phyloP scores from a whole-genome alignment of 2,888 invertebrate species.

The Gymnoscelis rufifasciata region DNA sequence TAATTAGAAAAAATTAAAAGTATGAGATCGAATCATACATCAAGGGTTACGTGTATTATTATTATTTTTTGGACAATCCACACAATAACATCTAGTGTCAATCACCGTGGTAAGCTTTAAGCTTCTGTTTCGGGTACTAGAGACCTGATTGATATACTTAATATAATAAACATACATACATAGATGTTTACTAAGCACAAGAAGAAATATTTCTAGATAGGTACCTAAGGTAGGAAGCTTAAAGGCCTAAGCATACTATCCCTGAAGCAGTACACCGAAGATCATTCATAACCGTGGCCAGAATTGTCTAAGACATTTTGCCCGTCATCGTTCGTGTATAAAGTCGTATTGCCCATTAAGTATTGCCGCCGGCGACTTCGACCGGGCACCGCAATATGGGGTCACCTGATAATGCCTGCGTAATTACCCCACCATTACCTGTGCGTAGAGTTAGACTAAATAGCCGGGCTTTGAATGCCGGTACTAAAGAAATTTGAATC shows the following conservation, averaged over 20 bases:
- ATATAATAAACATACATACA: too few species aligned
- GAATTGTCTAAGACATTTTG: slow-evolving; percentile 21
- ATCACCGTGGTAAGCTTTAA: too few species aligned
- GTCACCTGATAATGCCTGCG: slow-evolving; percentile 72
- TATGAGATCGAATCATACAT: too few species aligned
- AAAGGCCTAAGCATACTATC: too few species aligned
- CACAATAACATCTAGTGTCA: too few species aligned
- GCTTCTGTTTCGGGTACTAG: too few species aligned
- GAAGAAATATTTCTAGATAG: too few species aligned
- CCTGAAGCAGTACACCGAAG: slow-evolving; percentile 1
- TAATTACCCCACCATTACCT: slow-evolving; percentile 69
- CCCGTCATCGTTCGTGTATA: slow-evolving; percentile 39
- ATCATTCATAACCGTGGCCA: not conserved
- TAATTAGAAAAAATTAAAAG: too few species aligned
- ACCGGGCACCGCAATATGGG: slow-evolving; percentile 64
- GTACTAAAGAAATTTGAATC: not conserved
- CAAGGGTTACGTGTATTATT: too few species aligned
- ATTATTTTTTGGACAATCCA: too few species aligned
- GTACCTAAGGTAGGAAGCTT: not conserved
- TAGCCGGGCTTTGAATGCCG: slow-evolving; percentile 1
- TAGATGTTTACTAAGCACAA: too few species aligned
- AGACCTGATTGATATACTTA: too few species aligned
- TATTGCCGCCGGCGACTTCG: slow-evolving; percentile 41
- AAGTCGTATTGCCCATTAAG: slow-evolving; percentile 42
- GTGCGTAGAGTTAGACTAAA: slow-evolving; percentile 26